phyloP scores from a whole-genome alignment of 1,140 invertebrate species.

The Aphelinus certus region DNA sequence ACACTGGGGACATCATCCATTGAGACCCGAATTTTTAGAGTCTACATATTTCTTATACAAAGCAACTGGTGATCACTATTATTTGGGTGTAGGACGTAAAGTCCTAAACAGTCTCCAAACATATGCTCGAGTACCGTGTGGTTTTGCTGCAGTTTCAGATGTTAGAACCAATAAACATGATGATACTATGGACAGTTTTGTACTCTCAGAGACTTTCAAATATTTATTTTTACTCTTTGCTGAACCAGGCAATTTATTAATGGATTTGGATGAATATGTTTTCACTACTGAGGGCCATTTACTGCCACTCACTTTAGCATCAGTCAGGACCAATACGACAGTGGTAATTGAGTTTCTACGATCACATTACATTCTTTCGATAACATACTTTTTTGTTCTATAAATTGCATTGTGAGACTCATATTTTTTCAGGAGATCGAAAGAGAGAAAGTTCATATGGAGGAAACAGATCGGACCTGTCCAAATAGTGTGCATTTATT shows the following conservation, averaged over 20 bases:
- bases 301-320: slow-evolving; percentile 85
- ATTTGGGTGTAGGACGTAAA: slow-evolving; percentile 91
- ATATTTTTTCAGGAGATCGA: slow-evolving; percentile 68
- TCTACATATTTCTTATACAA: slow-evolving; percentile 97
- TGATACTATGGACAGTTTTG: slow-evolving; percentile 98
- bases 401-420: too few relatives aligned
- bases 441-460: slow-evolving; percentile 61
- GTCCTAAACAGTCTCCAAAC: slow-evolving; percentile 92
- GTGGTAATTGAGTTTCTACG: slow-evolving; percentile 54
- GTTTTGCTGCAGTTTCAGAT: slow-evolving; percentile 96
- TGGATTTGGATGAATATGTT: slow-evolving; percentile 96
- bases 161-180: slow-evolving; percentile 88
- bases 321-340: slow-evolving; percentile 60
- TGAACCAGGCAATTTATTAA: slow-evolving; percentile 84
- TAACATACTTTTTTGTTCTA: too few relatives aligned
- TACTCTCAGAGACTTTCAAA: slow-evolving; percentile 97
- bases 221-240: slow-evolving; percentile 96
- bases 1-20: slow-evolving; percentile 97
- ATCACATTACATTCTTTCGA: slow-evolving; percentile 18
- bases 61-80: slow-evolving; percentile 95
- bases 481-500: slow-evolving; percentile 86
- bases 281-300: slow-evolving; percentile 98
- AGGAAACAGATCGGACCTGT: slow-evolving; percentile 78
- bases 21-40: slow-evolving; percentile 97
- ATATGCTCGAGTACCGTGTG: slow-evolving; percentile 92